A percentile compares a stretch with the other conserved stretches of the same genome.
These are phyloP conservation scores for Ectropis crepuscularia DNA, from an alignment of 2,888 invertebrate species.

Conservation along the genomic window DNA sequence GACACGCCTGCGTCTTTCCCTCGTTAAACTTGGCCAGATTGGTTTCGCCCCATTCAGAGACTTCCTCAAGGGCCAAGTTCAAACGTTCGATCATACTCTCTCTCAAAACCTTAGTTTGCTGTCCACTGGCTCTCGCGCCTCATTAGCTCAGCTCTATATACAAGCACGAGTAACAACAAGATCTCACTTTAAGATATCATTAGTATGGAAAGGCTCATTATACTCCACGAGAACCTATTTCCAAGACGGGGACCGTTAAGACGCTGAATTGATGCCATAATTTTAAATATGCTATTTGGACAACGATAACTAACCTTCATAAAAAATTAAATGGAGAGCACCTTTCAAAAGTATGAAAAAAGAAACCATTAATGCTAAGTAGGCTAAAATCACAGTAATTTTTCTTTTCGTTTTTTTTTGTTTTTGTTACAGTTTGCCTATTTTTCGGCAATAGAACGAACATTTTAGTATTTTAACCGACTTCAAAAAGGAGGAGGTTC, in stretches of 20 bases:
- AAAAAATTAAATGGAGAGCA: constrained; percentile 23
- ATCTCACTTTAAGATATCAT: constrained; percentile 25
- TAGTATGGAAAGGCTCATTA: constrained; percentile 29
- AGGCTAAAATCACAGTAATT: constrained; percentile 2
- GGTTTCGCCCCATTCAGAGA: too few species aligned
- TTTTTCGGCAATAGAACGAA: neutral
- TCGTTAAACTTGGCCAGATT: too few species aligned
- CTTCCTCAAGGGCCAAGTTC: too few species aligned
- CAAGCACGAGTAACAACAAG: constrained; percentile 11
- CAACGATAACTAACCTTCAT: constrained; percentile 27
- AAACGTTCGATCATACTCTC: too few species aligned
- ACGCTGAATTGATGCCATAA: constrained; percentile 33
- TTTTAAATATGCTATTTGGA: constrained; percentile 35
- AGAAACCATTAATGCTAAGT: constrained; percentile 16
- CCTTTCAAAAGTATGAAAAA: constrained; percentile 21
- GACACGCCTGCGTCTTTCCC: too few species aligned
- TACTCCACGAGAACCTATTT: constrained; percentile 30
- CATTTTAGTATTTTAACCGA: too few species aligned
- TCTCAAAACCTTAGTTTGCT: too few species aligned
- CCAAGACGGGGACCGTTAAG: constrained; percentile 34
- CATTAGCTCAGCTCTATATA: constrained; percentile 5
- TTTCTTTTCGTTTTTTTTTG: neutral
- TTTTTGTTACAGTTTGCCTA: neutral
- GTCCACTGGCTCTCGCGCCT: too few species aligned
- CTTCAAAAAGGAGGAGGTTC: too few species aligned